Percentiles rank a stretch among this genome's conserved stretches.
phyloP scores from a whole-genome alignment of 2,888 invertebrate species.

The Papilio demoleus region DNA sequence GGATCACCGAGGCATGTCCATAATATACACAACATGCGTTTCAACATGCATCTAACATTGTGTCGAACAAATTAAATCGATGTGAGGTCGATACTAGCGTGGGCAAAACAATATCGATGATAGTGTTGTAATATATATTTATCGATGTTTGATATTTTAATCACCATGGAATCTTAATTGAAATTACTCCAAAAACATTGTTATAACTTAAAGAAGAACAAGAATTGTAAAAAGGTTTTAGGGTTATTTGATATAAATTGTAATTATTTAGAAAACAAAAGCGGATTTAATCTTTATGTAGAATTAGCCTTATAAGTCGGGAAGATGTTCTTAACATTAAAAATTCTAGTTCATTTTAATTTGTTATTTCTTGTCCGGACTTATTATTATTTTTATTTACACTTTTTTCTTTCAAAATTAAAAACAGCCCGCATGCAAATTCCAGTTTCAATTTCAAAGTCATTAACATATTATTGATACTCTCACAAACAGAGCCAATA shows the following conservation, averaged over 20 bases:
- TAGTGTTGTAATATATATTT: constrained; percentile 36
- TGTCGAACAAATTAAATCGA: constrained; percentile 50
- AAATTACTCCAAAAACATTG: too few species aligned
- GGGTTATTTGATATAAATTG: too few species aligned
- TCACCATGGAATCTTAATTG: too few species aligned
- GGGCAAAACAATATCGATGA: constrained; percentile 43
- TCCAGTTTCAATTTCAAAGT: neutral
- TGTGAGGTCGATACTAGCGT: constrained; percentile 47
- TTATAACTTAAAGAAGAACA: too few species aligned
- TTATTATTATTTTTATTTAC: neutral
- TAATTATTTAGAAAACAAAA: too few species aligned
- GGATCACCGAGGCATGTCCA: constrained; percentile 45
- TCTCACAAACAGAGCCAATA: neutral
- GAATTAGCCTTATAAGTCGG: too few species aligned
- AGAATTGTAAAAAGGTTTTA: too few species aligned
- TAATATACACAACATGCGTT: constrained; percentile 45
- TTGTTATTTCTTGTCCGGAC: neutral
- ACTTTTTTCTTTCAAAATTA: neutral
- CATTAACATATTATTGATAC: constrained; percentile 12
- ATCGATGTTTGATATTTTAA: too few species aligned
- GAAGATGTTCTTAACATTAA: too few species aligned
- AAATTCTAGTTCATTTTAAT: too few species aligned
- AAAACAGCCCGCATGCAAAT: neutral
- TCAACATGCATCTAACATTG: constrained; percentile 40
- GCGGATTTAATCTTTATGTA: too few species aligned